Evolutionary conservation across 2,888 invertebrate genomes (phyloP), one percentile per base, ranked within the genome.

Genomic region (Eupithecia tripunctaria): DNA sequence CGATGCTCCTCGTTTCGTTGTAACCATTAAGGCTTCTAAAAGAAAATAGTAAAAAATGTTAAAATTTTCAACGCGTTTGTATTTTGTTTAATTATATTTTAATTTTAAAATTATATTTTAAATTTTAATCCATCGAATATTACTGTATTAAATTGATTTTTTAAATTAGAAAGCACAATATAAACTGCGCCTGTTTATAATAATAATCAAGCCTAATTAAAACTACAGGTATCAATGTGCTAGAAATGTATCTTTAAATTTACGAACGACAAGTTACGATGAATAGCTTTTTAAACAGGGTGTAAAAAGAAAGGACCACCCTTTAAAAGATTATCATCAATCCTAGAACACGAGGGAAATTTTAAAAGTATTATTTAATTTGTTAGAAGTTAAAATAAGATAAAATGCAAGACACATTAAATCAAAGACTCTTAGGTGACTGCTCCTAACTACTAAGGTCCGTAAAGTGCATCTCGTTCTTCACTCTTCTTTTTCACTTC

Each of bases 11-110:
- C 82, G 80, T 32, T 71, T 59, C 6, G 84, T 85, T 1, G 78
- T 73, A 14, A 85, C 41, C 36, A 86, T 76, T 1, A 83, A 0
- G 1, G 81, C 84, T 27, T 81, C 83, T 82, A 78, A 36, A 79
- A 82, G 12, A 36, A 2, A 21, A 36, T 10, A 10, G 10, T n/a
- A 21, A 21, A 51, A 51, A 10, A 3, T 15, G 43, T 21, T 2
- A 0, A 10, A n/a, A 47, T 51, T 10, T 51, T 51, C 2, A 21
- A 10, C 21, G 21, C 8, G 8, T 51, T 21, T n/a, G 21, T 10
- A 21, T 21, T n/a, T 51, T 21, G 21, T n/a, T 51, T 21, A 21
- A 51, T 1, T 21, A 43, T 51, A 51, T 21, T 51, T 10, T n/a
- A 10, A 21, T 21, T n/a, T n/a, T n/a, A n/a, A n/a, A n/a, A n/a